These are phyloP conservation scores for Hydriomena furcata DNA, from an alignment of 2,888 invertebrate species.

Conservation along the genomic window DNA sequence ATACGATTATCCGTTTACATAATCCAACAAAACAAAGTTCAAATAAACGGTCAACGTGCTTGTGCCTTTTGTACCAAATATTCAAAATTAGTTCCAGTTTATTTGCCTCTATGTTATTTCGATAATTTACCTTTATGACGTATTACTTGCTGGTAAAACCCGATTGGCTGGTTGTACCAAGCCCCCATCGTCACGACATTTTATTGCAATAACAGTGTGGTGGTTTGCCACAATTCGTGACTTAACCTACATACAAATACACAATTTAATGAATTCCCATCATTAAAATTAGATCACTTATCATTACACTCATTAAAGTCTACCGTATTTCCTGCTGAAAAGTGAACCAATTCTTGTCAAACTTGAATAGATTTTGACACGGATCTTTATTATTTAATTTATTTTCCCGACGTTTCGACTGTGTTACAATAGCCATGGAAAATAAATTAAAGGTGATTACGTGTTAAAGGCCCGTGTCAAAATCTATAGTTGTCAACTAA, in stretches of 20 bases:
- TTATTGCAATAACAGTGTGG: slow-evolving; percentile 42
- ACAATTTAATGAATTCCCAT: no score
- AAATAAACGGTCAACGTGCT: slow-evolving; percentile 16
- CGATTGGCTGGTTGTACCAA: slow-evolving; percentile 57
- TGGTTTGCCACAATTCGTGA: slow-evolving; percentile 53
- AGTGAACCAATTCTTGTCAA: not conserved
- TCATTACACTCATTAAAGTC: no score
- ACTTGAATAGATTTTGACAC: not conserved
- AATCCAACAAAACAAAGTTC: slow-evolving; percentile 9
- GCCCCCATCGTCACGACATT: slow-evolving; percentile 64
- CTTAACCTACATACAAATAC: slow-evolving; percentile 18
- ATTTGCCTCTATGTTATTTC: slow-evolving; percentile 18
- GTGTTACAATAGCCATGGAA: no score
- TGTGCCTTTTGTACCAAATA: slow-evolving; percentile 3
- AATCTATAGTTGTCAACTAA: no score
- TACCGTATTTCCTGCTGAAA: no score
- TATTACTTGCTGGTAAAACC: slow-evolving; percentile 39
- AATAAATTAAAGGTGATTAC: no score
- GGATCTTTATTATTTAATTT: no score
- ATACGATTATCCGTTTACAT: slow-evolving; percentile 6
- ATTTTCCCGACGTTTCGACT: no score
- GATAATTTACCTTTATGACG: slow-evolving; percentile 38
- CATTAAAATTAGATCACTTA: no score
- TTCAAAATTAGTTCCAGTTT: slow-evolving; percentile 22
- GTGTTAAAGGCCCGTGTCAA: no score